Base-by-base conservation (phyloP, 2,888 invertebrate genomes). In the Patella pellucida region DNA sequence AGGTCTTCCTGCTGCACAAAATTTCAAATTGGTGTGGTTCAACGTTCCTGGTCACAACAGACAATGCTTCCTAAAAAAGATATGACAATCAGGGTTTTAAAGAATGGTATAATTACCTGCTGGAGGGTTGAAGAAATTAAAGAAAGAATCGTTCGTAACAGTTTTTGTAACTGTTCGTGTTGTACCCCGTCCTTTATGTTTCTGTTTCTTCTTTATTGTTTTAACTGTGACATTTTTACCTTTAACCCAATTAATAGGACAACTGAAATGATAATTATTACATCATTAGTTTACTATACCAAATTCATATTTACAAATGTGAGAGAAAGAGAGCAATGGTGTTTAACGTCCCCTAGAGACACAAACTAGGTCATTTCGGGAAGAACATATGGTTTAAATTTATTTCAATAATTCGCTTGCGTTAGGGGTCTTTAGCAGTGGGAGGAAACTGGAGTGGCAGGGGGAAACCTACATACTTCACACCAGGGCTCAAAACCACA, bases 81-180 rank as follows among this genome's bases (percentile, higher is more conserved):
- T 9, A 41, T 41, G 41, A 41, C 9, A 41, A 41, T 41, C 41
- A 41, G 41, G 41, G 41, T 68, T 15, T 41, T 51, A 7, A 69
- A 11, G 50, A 14, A 5, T 71, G 73, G 52, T 31, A n/a, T 74
- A 41, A 41, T 41, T 81, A 89, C 89, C 85, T 84, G 85, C 82
- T 51, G 98, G 98, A 70, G 98, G 98, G 84, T 94, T 94, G 92
- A 99, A 99, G 94, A 99, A 99, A 92, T 99, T 99, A 93, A 99
- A 99, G 93, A 99, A 99, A 0, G 98, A 99, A 92, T 99, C 98
- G 76, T 96, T 97, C 89, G 96, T 96, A 83, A 99, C 96, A 74
- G 96, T 95, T 93, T 97, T 98, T 72, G 96, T 96, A 82, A 99
- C 95, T n/a, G 96, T 97, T 87, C 98, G 94, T 78, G 96, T 95